Evolutionary conservation across 64 coral and sea anemone species (phyloP).

Genomic region (Cladopsammia gracilis): DNA sequence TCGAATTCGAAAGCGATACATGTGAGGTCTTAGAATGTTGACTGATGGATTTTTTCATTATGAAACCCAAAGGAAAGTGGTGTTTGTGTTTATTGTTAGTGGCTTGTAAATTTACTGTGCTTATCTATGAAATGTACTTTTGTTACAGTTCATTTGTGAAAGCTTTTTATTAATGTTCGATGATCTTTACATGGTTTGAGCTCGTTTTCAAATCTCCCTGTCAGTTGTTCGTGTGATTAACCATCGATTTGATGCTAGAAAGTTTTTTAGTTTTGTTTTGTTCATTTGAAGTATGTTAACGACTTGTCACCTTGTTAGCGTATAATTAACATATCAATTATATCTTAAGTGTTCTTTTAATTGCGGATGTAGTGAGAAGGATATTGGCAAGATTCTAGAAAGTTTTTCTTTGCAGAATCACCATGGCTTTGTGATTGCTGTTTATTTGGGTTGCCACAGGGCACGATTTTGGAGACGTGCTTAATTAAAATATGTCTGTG

Average conservation of each 20-base stretch:
- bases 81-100: background rate
- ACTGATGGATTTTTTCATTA: background rate
- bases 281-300: background rate
- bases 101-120: background rate
- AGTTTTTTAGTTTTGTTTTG: background rate
- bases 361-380: no score
- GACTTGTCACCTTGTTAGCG: background rate
- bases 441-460: background rate
- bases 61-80: background rate
- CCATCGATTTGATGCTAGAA: background rate
- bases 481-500: no score
- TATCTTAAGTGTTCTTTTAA: background rate
- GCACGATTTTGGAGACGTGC: background rate
- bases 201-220: background rate
- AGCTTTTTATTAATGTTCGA: no score
- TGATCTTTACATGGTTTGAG: background rate
- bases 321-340: slow-evolving; percentile 23
- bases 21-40: background rate
- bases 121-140: no score
- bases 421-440: background rate
- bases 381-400: background rate
- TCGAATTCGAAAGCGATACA: background rate
- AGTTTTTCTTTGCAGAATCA: background rate
- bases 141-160: no score
- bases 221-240: no score